phyloP scores from a whole-genome alignment of 2,797 vertebrate genomes.

The Neopelma chrysocephalum region DNA sequence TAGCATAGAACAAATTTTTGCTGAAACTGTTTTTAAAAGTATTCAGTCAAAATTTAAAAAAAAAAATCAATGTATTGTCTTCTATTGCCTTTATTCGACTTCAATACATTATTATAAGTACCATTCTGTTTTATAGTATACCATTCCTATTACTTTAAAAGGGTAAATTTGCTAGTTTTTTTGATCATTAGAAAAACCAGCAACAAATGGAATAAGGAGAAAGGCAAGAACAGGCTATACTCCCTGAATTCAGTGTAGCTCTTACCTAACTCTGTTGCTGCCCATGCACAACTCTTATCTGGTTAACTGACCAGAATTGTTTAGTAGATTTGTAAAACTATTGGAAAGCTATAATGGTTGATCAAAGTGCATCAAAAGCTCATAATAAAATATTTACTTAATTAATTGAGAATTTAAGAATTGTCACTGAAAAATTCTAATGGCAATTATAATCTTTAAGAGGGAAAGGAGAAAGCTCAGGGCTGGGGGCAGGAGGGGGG shows the following conservation, averaged over 20 bases:
- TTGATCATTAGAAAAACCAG: not conserved
- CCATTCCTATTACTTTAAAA: not conserved
- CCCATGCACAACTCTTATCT: not conserved
- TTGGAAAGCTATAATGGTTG: not conserved
- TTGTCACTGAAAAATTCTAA: not conserved
- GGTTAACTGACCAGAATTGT: not conserved
- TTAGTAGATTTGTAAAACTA: not conserved
- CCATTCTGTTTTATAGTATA: not conserved
- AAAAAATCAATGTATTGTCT: not conserved
- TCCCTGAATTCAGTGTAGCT: not conserved
- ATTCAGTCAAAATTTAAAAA: not conserved
- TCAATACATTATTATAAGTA: not conserved
- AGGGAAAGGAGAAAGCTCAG: not conserved
- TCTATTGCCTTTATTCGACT: not conserved
- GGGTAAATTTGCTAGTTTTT: not conserved
- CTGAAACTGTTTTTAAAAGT: not conserved
- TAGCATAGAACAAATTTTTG: not conserved
- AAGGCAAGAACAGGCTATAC: not conserved
- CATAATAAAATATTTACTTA: not conserved
- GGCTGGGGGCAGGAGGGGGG: accelerated
- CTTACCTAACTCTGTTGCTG: not conserved
- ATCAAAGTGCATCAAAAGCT: not conserved
- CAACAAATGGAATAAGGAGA: not conserved
- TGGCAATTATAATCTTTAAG: not conserved
- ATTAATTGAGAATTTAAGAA: not conserved